These are phyloP conservation scores for Glareola pratincola DNA, from an alignment of 2,113 vertebrate species.

Conservation along the genomic window DNA sequence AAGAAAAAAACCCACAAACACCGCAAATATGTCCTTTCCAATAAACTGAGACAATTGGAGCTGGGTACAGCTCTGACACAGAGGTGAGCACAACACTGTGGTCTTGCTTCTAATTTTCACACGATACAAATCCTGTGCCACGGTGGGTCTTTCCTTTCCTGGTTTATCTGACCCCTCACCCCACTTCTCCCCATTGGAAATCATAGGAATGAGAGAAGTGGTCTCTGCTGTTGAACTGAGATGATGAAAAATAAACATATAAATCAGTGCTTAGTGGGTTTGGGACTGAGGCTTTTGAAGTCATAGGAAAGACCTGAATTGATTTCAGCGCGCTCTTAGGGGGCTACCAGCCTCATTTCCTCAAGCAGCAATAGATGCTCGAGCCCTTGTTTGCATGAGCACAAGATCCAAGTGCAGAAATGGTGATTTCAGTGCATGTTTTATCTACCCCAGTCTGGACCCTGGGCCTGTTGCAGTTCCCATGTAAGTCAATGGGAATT, in stretches of 20 bases:
- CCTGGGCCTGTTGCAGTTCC: neutral
- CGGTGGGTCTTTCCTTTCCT: neutral
- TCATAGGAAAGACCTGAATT: neutral
- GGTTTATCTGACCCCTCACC: neutral
- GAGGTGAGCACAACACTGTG: neutral
- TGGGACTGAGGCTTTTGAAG: neutral
- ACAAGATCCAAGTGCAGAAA: neutral
- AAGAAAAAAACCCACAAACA: neutral
- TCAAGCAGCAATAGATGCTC: neutral
- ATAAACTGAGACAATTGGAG: neutral
- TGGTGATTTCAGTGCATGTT: neutral
- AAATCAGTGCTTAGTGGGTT: neutral
- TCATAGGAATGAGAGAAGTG: neutral
- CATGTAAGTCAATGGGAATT: neutral
- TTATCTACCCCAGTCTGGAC: neutral
- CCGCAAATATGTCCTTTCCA: neutral
- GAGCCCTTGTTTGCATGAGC: neutral
- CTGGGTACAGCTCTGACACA: neutral
- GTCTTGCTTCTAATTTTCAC: neutral
- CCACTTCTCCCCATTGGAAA: fast-evolving
- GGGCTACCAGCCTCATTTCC: neutral
- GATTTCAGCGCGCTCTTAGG: fast-evolving
- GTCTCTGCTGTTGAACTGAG: neutral
- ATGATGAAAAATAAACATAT: neutral
- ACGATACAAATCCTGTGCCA: fast-evolving